Conservation (phyloP, 2,888 invertebrate genomes). For the Macropis europaea region DNA sequence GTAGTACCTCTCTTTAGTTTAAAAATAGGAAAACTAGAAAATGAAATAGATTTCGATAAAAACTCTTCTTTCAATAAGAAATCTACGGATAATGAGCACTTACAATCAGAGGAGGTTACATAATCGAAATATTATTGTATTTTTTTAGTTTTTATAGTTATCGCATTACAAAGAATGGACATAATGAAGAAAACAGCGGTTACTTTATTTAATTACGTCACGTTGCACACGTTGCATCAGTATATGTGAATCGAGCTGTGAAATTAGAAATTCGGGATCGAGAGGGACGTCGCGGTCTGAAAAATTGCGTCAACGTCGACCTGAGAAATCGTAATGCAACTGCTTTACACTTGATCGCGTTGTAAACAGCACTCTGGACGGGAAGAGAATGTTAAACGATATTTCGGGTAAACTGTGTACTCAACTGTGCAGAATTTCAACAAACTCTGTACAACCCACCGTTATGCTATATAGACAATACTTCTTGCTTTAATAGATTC, state of each 20-base stretch:
- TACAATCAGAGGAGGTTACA: no score
- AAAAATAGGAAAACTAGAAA: no score
- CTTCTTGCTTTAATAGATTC: neutral
- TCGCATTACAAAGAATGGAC: no score
- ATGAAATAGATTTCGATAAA: no score
- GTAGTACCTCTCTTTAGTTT: no score
- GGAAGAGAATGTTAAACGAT: neutral
- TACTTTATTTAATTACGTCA: neutral
- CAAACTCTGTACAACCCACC: neutral
- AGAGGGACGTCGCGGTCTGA: neutral
- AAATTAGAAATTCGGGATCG: slow-evolving; percentile 36
- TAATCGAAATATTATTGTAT: no score
- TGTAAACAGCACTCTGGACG: slow-evolving; percentile 1
- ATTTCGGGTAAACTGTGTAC: neutral
- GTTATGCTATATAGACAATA: neutral
- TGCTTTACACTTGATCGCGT: slow-evolving; percentile 39
- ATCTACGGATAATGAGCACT: no score
- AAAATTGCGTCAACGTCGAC: slow-evolving; percentile 35
- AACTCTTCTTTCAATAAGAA: no score
- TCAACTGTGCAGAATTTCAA: neutral
- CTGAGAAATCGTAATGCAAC: slow-evolving; percentile 49
- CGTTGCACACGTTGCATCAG: slow-evolving; percentile 19
- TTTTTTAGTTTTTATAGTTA: no score
- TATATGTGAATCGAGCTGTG: slow-evolving; percentile 30
- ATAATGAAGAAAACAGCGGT: neutral